These are phyloP conservation scores for Drosophila prostipennis DNA, from an alignment of 2,888 invertebrate species.

Conservation along the genomic window DNA sequence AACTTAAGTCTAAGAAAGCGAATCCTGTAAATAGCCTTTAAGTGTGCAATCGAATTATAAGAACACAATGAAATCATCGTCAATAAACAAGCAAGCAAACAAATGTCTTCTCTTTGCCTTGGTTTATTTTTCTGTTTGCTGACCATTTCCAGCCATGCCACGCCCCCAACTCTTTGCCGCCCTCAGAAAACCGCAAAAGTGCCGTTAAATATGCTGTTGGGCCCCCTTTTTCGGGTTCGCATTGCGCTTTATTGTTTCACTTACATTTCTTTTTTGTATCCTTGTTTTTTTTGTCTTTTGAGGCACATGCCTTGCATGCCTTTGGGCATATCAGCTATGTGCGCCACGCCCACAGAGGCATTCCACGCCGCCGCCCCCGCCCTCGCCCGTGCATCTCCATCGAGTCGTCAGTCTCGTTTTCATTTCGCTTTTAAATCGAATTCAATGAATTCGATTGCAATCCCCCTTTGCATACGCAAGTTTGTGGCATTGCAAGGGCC, in stretches of 20 bases:
- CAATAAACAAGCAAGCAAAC: conserved; percentile 56
- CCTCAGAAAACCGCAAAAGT: conserved; percentile 56
- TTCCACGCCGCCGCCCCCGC: conserved; percentile 4
- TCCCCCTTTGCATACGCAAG: conserved; percentile 76
- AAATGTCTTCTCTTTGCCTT: conserved; percentile 6
- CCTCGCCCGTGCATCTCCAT: background rate
- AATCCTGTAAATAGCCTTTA: conserved; percentile 71
- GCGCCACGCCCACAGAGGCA: conserved; percentile 30
- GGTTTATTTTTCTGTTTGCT: background rate
- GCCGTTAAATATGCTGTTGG: conserved; percentile 56
- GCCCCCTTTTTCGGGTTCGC: conserved; percentile 14
- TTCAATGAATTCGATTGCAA: conserved; percentile 78
- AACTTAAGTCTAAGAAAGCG: conserved; percentile 43
- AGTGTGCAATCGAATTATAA: conserved; percentile 63
- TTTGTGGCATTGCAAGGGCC: conserved; percentile 65
- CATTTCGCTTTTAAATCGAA: conserved; percentile 73
- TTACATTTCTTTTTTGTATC: conserved; percentile 5
- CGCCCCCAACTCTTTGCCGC: conserved; percentile 18
- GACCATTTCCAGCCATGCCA: conserved; percentile 16
- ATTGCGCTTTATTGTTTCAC: conserved; percentile 28
- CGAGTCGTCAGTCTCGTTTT: conserved; percentile 37
- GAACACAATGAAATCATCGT: conserved; percentile 57
- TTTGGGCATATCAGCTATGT: conserved; percentile 23
- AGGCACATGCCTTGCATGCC: conserved; percentile 29
- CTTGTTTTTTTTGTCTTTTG: conserved; percentile 12